A percentile compares a stretch with the other conserved stretches of the same genome.
Conservation (phyloP, 23 tunicate species). For the Aplidium turbinatum region DNA sequence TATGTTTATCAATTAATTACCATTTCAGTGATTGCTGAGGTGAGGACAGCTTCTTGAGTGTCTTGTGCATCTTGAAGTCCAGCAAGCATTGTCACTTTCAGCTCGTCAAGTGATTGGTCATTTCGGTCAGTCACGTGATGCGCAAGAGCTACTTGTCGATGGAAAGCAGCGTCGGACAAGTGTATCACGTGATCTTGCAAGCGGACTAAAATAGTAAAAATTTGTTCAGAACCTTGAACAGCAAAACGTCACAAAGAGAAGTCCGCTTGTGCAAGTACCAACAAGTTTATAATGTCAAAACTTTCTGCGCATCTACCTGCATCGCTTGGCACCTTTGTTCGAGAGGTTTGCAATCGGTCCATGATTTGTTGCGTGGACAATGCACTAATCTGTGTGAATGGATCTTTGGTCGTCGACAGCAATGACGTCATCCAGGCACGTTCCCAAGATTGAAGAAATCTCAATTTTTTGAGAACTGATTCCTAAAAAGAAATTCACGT, state of each 20-base stretch:
- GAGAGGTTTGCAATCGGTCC: constrained; percentile 29
- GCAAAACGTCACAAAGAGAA: no score
- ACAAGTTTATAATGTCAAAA: no score
- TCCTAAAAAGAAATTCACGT: constrained; percentile 37
- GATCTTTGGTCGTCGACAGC: constrained; percentile 48
- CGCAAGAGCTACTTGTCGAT: constrained; percentile 49
- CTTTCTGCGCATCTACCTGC: constrained; percentile 17
- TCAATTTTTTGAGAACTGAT: constrained; percentile 56
- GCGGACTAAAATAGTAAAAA: no score
- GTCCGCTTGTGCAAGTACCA: no score
- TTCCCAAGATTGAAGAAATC: constrained; percentile 49
- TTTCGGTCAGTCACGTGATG: constrained; percentile 35
- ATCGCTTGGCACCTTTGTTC: constrained; percentile 10
- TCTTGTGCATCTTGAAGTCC: constrained; percentile 77
- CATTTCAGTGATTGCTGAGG: constrained; percentile 43
- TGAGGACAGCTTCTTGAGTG: constrained; percentile 12
- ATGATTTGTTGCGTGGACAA: constrained; percentile 25
- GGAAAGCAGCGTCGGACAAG: constrained; percentile 62
- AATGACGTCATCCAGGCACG: constrained; percentile 60
- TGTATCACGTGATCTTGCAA: no score
- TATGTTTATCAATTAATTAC: constrained; percentile 12
- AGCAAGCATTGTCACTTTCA: constrained; percentile 60
- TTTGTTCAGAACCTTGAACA: no score
- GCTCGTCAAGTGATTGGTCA: constrained; percentile 52
- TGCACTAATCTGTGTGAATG: constrained; percentile 14